phyloP scores from a whole-genome alignment of 2,888 invertebrate species.

The Eilema griseolum region DNA sequence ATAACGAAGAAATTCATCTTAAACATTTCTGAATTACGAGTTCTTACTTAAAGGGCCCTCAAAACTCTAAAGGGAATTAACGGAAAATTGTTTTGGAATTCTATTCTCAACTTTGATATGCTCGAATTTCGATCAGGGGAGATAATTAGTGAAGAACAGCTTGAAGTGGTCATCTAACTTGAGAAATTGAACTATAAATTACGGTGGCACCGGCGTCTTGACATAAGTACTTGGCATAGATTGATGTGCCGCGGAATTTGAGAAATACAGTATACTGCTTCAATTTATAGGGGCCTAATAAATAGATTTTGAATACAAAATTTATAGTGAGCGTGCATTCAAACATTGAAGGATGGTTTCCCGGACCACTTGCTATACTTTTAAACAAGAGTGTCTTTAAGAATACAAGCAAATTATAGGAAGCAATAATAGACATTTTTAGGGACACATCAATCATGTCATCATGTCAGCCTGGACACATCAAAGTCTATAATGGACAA shows the following conservation, averaged over 20 bases:
- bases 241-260: slow-evolving; percentile 74
- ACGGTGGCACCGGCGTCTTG: slow-evolving; percentile 61
- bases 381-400: background rate
- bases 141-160: slow-evolving; percentile 50
- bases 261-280: slow-evolving; percentile 67
- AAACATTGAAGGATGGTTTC: background rate
- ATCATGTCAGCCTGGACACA: too few species aligned
- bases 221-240: slow-evolving; percentile 75
- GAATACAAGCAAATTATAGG: background rate
- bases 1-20: slow-evolving; percentile 11
- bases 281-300: slow-evolving; percentile 68
- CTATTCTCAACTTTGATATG: slow-evolving; percentile 37
- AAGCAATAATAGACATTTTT: background rate
- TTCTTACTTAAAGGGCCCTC: slow-evolving; percentile 17
- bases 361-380: background rate
- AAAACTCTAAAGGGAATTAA: slow-evolving; percentile 32
- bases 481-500: too few species aligned
- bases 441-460: too few species aligned
- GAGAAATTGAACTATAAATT: slow-evolving; percentile 73
- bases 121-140: slow-evolving; percentile 44
- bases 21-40: slow-evolving; percentile 25
- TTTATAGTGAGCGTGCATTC: slow-evolving; percentile 30
- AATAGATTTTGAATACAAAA: slow-evolving; percentile 52
- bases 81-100: slow-evolving; percentile 38
- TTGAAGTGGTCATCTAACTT: slow-evolving; percentile 59